Evolutionary conservation across 2,113 vertebrate genomes (phyloP), one percentile per base, ranked within the genome.

Genomic region (Hemiscyllium ocellatum): DNA sequence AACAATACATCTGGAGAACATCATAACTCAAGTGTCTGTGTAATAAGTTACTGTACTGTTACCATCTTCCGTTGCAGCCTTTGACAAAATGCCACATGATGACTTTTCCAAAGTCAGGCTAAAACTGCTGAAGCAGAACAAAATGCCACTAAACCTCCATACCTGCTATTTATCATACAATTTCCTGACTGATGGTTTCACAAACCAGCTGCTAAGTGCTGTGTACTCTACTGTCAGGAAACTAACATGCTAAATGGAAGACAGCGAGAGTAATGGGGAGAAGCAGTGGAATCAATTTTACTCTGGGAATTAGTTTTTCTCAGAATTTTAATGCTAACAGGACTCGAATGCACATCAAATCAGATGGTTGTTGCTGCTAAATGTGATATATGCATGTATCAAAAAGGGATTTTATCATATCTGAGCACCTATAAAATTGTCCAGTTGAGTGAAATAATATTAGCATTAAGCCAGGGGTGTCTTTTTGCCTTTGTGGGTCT

Each of bases 41-140:
- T 96, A 97, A 96, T 97, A 97, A 97, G 97, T 97, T 96, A 97
- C 96, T 42, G 91, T 56, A 33, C 95, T 83, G 20, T 96, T 96
- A 97, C 96, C 97, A 97, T 97, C 97, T 97, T 97, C 96, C 97
- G 96, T 96, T 97, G 96, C 96, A 97, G 96, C 96, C 97, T 96
- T 96, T 97, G 97, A 98, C 97, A 97, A 97, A 98, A 98, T 97
- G 97, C 94, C 96, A 96, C 96, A 96, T 96, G 97, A 97, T 96
- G 97, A 97, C 97, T 98, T 98, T 97, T 97, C 97, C 97, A 96
- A 98, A 98, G 97, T 97, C 97, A 97, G 96, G 96, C 95, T 90
- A 97, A 98, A 98, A 97, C 97, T 98, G 97, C 97, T 98, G 98
- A 98, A 98, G 97, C 97, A 98, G 97, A 98, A 98, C 97, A 96